Evolutionary conservation across 2,888 invertebrate species (phyloP), one percentile per base, ranked within the genome.

Genomic region (Falcaria lacertinaria): DNA sequence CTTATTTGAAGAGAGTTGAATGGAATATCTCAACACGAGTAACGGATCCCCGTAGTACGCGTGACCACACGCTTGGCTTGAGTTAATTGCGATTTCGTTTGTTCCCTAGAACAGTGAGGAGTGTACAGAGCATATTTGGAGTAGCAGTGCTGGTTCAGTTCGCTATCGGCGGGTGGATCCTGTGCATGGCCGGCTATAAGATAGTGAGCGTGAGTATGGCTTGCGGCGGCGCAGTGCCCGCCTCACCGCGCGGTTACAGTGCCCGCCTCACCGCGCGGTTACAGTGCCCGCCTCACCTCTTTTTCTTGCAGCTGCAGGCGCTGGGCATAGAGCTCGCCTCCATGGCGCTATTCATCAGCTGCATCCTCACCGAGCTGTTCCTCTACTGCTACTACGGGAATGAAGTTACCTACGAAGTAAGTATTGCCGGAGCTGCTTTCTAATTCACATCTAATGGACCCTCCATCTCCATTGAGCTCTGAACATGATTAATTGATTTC

Each of bases 351-450:
- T 91, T 91, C 67, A 86, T 90, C 45, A 62, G 66, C 37, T 91
- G 91, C 60, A 91, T 91, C 63, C 69, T 91, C 14, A 76, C 88
- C 6, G 90, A 91, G 68, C 71, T 91, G 54, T 89, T 89, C 50
- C 69, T 91, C 1, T 91, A 90, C 64, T 91, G 91, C 64, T 91
- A 88, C 74, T 90, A 83, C 55, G 91, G 91, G 6, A 91, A 91
- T 58, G 90, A 91, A 61, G 81, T 91, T 3, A 82, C 88, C 0
- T 69, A 86, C 2, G 86, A 91, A 84, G 92, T 91, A 48, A n/a
- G n/a, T n/a, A n/a, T n/a, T n/a, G n/a, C n/a, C n/a, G n/a, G n/a
- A n/a, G n/a, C n/a, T n/a, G n/a, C n/a, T n/a, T n/a, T n/a, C n/a
- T n/a, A n/a, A n/a, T n/a, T n/a, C n/a, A n/a, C n/a, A n/a, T n/a